These are phyloP conservation scores for Nipponacmea schrenckii DNA, from an alignment of 2,888 invertebrate species.

Conservation along the genomic window DNA sequence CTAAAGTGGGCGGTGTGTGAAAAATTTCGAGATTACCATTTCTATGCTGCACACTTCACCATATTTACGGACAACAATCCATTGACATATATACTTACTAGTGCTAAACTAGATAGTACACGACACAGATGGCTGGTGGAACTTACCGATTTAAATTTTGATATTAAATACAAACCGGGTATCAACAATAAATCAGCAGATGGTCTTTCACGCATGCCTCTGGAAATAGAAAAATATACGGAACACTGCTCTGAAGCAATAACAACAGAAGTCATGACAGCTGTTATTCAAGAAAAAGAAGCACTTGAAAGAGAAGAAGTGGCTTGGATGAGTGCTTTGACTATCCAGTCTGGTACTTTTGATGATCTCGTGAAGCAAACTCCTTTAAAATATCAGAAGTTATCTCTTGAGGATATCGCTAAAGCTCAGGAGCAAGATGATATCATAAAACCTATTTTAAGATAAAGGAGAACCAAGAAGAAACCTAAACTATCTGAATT, in stretches of 20 bases:
- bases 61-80: too few relatives aligned
- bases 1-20: constrained; percentile 24
- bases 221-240: constrained; percentile 23
- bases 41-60: constrained; percentile 16
- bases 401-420: neutral
- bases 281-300: neutral
- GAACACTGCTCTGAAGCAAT: constrained; percentile 11
- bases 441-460: neutral
- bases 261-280: neutral
- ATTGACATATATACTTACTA: too few relatives aligned
- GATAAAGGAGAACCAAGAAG: neutral
- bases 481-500: neutral
- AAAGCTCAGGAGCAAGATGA: too few relatives aligned
- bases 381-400: neutral
- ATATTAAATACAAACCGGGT: too few relatives aligned
- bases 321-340: neutral
- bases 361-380: neutral
- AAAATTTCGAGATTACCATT: constrained; percentile 20
- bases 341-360: neutral
- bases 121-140: too few relatives aligned
- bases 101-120: too few relatives aligned
- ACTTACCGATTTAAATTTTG: too few relatives aligned
- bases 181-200: too few relatives aligned
- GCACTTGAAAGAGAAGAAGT: neutral
- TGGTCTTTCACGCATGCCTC: too few relatives aligned